These are phyloP conservation scores for Enteromius anoplus DNA, from an alignment of 2,797 vertebrate species.

Conservation along the genomic window DNA sequence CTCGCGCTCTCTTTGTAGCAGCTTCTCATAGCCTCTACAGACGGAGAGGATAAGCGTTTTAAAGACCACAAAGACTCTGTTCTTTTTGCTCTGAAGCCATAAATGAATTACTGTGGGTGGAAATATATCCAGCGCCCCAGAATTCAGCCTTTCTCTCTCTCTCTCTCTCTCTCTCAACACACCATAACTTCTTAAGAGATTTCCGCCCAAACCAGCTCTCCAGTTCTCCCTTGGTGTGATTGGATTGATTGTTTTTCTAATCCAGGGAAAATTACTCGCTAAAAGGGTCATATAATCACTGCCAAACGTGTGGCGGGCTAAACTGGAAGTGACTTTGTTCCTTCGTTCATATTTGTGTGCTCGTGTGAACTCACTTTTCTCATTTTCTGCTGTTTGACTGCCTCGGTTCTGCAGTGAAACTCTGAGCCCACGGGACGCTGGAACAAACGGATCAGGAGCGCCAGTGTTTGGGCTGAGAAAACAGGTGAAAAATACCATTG, in stretches of 20 bases:
- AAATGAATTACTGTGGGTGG: slow-evolving; percentile 83
- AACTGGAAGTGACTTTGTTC: slow-evolving; percentile 59
- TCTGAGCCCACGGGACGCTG: not conserved
- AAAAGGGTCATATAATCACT: slow-evolving; percentile 72
- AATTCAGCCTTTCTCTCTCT: slow-evolving; percentile 47
- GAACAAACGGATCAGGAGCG: not conserved
- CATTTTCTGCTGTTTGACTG: slow-evolving; percentile 1
- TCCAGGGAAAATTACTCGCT: slow-evolving; percentile 78
- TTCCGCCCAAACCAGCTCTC: slow-evolving; percentile 71
- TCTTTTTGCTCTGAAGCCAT: slow-evolving; percentile 81
- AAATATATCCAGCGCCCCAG: slow-evolving; percentile 72
- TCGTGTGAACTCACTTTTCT: slow-evolving; percentile 33
- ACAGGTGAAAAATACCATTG: not conserved
- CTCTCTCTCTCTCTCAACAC: slow-evolving; percentile 55
- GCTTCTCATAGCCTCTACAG: slow-evolving; percentile 80
- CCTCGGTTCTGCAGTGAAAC: slow-evolving; percentile 53
- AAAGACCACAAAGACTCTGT: slow-evolving; percentile 78
- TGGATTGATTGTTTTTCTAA: slow-evolving; percentile 84
- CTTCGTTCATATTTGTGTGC: slow-evolving; percentile 51
- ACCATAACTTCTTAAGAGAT: slow-evolving; percentile 76
- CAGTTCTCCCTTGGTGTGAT: slow-evolving; percentile 69
- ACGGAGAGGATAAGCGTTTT: slow-evolving; percentile 75
- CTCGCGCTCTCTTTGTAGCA: slow-evolving; percentile 79
- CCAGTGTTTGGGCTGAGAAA: not conserved
- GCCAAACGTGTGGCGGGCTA: slow-evolving; percentile 63